phyloP scores from a whole-genome alignment of 2,113 vertebrate species.

The Aegithalos caudatus region DNA sequence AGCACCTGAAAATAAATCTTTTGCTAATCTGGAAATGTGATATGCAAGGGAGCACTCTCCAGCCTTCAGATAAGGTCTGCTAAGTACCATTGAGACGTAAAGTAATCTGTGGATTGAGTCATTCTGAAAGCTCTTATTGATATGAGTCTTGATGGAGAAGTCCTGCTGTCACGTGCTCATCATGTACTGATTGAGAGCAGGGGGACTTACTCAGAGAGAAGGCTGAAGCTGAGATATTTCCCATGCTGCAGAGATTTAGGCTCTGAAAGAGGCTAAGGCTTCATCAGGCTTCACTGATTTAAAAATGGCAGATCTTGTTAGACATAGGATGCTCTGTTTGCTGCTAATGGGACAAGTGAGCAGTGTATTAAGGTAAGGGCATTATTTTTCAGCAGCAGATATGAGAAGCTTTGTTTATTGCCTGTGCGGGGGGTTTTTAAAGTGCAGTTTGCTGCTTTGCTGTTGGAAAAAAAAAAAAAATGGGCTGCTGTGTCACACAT shows the following conservation, averaged over 20 bases:
- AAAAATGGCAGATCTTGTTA: not conserved
- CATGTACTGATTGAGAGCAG: not conserved
- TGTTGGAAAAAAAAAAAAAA: not conserved
- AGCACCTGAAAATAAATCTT: constrained; percentile 38
- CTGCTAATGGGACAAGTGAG: not conserved
- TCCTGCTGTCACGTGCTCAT: constrained; percentile 48
- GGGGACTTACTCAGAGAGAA: not conserved
- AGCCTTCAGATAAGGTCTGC: constrained; percentile 15
- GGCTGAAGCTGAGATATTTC: constrained; percentile 18
- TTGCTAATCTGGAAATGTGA: constrained; percentile 41
- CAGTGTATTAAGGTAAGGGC: constrained; percentile 19
- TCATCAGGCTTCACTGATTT: not conserved
- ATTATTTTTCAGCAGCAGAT: not conserved
- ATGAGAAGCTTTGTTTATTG: not conserved
- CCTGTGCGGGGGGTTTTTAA: fast-evolving
- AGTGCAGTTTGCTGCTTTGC: not conserved
- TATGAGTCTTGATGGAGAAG: constrained; percentile 55
- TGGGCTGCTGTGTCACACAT: not conserved
- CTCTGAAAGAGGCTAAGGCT: not conserved
- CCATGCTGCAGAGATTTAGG: not conserved
- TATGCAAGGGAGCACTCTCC: not conserved
- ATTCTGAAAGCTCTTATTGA: constrained; percentile 70
- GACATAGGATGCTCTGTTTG: not conserved
- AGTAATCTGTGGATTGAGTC: constrained; percentile 57
- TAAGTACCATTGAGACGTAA: constrained; percentile 47